Evolutionary conservation across 2,888 invertebrate genomes (phyloP).

Genomic region (Drosophila stalkeri): DNA sequence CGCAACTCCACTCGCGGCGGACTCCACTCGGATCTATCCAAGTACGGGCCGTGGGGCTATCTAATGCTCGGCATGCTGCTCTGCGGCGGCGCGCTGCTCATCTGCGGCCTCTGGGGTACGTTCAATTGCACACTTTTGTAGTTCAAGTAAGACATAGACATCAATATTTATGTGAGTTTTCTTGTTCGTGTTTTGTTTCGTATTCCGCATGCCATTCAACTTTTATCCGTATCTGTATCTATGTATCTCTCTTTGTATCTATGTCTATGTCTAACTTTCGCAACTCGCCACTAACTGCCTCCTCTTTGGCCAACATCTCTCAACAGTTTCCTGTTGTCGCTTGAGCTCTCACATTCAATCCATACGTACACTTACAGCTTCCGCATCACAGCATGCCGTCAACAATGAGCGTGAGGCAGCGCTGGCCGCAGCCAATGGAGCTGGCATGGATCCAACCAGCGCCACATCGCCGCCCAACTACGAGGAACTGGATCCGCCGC

Average conservation of each 20-base stretch:
- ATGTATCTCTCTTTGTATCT: neutral
- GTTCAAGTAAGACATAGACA: conserved; percentile 66
- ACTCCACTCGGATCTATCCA: conserved; percentile 87
- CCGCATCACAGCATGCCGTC: conserved; percentile 84
- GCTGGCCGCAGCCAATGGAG: conserved; percentile 74
- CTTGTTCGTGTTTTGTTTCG: conserved; percentile 40
- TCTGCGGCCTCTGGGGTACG: conserved; percentile 89
- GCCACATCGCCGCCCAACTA: conserved; percentile 87
- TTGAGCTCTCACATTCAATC: conserved; percentile 82
- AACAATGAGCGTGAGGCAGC: conserved; percentile 84
- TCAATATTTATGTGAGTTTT: conserved; percentile 57
- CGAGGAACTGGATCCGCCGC: conserved; percentile 88
- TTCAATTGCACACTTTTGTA: conserved; percentile 66
- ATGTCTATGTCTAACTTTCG: conserved; percentile 52
- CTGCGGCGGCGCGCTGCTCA: conserved; percentile 89
- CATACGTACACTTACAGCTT: conserved; percentile 83
- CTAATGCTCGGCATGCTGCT: conserved; percentile 90
- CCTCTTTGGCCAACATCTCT: neutral
- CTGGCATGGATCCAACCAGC: conserved; percentile 69
- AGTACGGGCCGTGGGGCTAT: conserved; percentile 91
- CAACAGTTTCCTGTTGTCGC: conserved; percentile 80
- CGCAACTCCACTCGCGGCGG: conserved; percentile 83
- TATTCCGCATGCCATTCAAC: conserved; percentile 35
- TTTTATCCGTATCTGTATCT: conserved; percentile 32
- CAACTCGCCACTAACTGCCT: conserved; percentile 30